A percentile compares a stretch with the other conserved stretches of the same genome.
These are phyloP conservation scores for Achroia grisella DNA, from an alignment of 1,140 invertebrate species.

Conservation along the genomic window DNA sequence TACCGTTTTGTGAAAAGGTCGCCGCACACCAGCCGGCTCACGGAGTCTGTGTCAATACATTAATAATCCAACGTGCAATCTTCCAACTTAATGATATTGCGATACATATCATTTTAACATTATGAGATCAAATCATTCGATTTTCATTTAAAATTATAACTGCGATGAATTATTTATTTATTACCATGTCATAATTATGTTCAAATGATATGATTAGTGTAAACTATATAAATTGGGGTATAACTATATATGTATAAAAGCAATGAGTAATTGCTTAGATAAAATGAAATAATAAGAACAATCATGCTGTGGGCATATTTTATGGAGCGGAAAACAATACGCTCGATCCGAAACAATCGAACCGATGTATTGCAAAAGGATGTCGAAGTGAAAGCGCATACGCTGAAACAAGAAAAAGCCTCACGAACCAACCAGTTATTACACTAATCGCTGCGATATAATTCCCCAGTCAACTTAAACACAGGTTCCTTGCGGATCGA, in stretches of 20 bases:
- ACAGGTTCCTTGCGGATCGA: slow-evolving; percentile 67
- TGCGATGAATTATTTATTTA: background rate
- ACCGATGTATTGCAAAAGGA: slow-evolving; percentile 38
- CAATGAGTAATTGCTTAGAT: slow-evolving; percentile 16
- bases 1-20: slow-evolving; percentile 24
- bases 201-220: too few relatives aligned
- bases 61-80: slow-evolving; percentile 42
- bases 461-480: slow-evolving; percentile 71
- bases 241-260: slow-evolving; percentile 6
- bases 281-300: slow-evolving; percentile 18
- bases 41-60: slow-evolving; percentile 29
- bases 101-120: slow-evolving; percentile 38
- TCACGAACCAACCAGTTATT: slow-evolving; percentile 64
- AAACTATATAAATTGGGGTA: too few relatives aligned
- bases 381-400: slow-evolving; percentile 46
- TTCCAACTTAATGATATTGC: slow-evolving; percentile 47
- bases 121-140: slow-evolving; percentile 30
- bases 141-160: slow-evolving; percentile 27
- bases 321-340: slow-evolving; percentile 48
- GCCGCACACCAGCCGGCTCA: slow-evolving; percentile 20
- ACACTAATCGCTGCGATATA: slow-evolving; percentile 72
- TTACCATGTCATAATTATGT: too few relatives aligned
- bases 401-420: slow-evolving; percentile 57
- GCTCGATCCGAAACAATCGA: slow-evolving; percentile 45
- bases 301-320: slow-evolving; percentile 33